Conservation (phyloP, 2,797 vertebrate genomes). For the Rhinoraja longicauda region DNA sequence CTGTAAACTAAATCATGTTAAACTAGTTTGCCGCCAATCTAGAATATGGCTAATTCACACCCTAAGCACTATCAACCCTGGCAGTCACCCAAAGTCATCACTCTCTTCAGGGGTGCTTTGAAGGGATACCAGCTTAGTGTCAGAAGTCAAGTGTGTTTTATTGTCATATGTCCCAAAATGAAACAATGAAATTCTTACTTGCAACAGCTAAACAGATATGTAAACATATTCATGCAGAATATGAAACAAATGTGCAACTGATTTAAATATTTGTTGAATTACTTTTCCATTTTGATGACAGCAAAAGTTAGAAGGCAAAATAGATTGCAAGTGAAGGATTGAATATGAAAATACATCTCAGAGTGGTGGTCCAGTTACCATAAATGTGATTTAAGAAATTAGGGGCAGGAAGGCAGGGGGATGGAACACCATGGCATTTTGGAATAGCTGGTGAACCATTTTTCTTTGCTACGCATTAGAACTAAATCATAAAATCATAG, state of each 20-base stretch:
- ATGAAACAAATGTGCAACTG: neutral
- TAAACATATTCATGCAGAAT: neutral
- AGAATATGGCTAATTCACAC: neutral
- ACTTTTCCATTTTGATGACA: slow-evolving; percentile 4
- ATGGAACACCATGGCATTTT: neutral
- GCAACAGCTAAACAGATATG: too few species aligned
- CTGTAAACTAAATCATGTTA: neutral
- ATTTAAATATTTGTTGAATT: neutral
- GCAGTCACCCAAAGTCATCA: neutral
- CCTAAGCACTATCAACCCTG: neutral
- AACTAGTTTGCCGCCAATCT: neutral
- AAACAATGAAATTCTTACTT: too few species aligned
- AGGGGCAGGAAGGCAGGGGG: neutral
- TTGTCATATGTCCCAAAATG: too few species aligned
- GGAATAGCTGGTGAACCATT: neutral
- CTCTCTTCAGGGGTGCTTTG: neutral
- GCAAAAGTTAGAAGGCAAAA: neutral
- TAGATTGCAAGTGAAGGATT: neutral
- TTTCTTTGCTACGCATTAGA: neutral
- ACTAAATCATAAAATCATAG: neutral
- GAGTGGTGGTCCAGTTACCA: neutral
- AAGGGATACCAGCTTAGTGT: neutral
- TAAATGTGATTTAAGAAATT: neutral
- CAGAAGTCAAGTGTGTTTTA: too few species aligned
- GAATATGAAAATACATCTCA: neutral